Evolutionary conservation across 2,797 vertebrate species (phyloP), one percentile per base, ranked within the genome.

Genomic region (Hipposideros larvatus): DNA sequence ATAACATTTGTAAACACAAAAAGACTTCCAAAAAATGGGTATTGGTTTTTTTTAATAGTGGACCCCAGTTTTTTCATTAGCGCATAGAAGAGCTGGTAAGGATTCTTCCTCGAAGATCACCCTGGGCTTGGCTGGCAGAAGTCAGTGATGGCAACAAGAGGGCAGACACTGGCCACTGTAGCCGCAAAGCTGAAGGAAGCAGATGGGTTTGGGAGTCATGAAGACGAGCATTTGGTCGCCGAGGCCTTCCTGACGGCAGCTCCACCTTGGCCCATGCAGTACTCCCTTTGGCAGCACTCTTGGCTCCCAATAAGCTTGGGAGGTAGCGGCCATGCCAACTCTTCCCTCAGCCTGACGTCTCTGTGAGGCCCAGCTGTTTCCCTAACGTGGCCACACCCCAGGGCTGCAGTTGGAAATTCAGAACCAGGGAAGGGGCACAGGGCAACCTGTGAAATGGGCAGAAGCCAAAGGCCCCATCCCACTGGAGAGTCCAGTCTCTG

Each of bases 351-450:
- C 68, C 65, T 55, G 57, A 71, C 78, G 93, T 70, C 71, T 71
- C 82, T 22, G 21, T 68, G 41, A 94, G 51, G 83, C 46, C 65
- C 75, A 85, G 59, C 83, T 87, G 89, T 94, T 87, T 73, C 57
- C 46, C 65, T 68, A 46, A 66, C 43, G 55, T 59, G 34, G 86
- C 89, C 94, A 96, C 51, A 65, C 59, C 26, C n/a, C 51, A 28
- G 34, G 26, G 79, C 70, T 84, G 57, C 63, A 70, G 48, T 16
- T 61, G 61, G 59, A 87, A 77, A 70, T 73, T 87, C 65, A 95
- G 66, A 87, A 51, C n/a, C 37, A 86, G 59, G 53, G 41, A 34
- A 82, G 48, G 57, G 65, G 15, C 19, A 7, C n/a, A 70, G 22
- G 51, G 70, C 61, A 93, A 59, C 63, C 86, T 83, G 26, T 70